Conservation (phyloP, 2,113 vertebrate genomes). For the Passer domesticus region DNA sequence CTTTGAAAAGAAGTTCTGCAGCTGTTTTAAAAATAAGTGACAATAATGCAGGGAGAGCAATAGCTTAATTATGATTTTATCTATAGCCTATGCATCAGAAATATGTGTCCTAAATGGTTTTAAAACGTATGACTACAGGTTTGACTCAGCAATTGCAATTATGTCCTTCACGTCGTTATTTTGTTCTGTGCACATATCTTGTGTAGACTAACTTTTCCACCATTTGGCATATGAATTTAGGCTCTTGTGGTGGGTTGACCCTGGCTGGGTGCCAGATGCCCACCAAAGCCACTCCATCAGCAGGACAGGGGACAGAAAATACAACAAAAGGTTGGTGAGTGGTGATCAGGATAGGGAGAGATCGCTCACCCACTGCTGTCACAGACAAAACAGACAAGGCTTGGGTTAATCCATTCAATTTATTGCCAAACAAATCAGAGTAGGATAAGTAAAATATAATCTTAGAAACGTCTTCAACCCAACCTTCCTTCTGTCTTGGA, state of each 20-base stretch:
- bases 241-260: background rate
- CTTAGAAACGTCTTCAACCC: background rate
- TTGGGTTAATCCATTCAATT: background rate
- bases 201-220: background rate
- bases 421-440: background rate
- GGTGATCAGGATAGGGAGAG: background rate
- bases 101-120: background rate
- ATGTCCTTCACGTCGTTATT: background rate
- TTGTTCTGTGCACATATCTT: background rate
- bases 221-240: background rate
- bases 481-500: background rate
- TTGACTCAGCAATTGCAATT: background rate
- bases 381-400: background rate
- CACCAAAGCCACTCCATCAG: background rate
- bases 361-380: fast-evolving
- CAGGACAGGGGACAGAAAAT: background rate
- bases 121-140: background rate
- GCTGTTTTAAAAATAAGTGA: background rate
- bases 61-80: background rate
- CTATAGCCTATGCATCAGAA: background rate
- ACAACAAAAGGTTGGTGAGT: background rate
- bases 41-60: background rate
- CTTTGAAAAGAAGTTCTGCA: background rate
- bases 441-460: background rate
- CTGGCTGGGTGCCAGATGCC: background rate